Evolutionary conservation across 2,888 invertebrate genomes (phyloP).

Genomic region (Cantharis nigra): DNA sequence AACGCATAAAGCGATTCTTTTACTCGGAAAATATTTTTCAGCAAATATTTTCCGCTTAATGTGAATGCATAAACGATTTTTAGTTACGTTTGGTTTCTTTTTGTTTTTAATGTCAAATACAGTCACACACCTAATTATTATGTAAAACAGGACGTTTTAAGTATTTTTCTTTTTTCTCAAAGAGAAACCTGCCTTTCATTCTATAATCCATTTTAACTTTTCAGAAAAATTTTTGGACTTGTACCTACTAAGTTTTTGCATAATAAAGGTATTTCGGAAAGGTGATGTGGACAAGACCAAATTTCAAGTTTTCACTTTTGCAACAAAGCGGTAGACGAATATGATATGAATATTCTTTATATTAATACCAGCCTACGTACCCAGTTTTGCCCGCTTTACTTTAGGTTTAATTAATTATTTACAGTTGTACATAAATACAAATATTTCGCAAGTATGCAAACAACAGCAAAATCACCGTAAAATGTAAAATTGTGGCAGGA

Average conservation of each 20-base stretch:
- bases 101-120: neutral
- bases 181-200: neutral
- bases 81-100: neutral
- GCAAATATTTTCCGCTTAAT: neutral
- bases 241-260: neutral
- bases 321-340: too few species aligned
- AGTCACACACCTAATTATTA: neutral
- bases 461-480: too few species aligned
- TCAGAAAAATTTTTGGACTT: neutral
- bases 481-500: too few species aligned
- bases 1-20: constrained; percentile 3
- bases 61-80: neutral
- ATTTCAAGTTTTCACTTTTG: too few species aligned
- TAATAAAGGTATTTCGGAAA: too few species aligned
- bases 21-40: neutral
- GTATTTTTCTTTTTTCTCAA: neutral
- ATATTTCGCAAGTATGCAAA: too few species aligned
- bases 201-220: neutral
- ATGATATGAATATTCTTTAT: too few species aligned
- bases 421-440: too few species aligned
- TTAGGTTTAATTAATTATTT: too few species aligned
- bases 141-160: neutral
- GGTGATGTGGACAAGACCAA: too few species aligned
- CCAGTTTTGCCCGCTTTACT: too few species aligned
- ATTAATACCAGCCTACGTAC: too few species aligned